These are phyloP conservation scores for Microtus agrestis DNA, from an alignment of 2,797 vertebrate species.

Conservation along the genomic window DNA sequence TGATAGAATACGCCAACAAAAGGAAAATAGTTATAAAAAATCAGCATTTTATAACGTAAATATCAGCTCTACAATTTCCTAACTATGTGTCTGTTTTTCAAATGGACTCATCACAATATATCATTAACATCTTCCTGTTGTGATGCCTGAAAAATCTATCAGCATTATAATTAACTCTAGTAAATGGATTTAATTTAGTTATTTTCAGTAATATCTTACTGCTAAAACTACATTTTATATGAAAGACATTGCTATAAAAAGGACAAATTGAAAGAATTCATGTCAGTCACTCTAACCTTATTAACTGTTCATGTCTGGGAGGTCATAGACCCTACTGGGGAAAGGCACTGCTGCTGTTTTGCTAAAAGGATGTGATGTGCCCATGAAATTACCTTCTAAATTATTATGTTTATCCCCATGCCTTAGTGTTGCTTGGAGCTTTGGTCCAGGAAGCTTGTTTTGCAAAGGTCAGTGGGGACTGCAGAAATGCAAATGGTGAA, in stretches of 20 bases:
- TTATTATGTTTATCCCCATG: not conserved
- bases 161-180: slow-evolving; percentile 28
- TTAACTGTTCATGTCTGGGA: not conserved
- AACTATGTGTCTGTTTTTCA: not conserved
- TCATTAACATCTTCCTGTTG: not conserved
- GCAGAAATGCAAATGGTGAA: not conserved
- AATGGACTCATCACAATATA: not conserved
- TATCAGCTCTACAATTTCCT: not conserved
- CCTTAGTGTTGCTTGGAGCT: not conserved
- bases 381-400: not conserved
- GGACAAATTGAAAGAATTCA: not conserved
- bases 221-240: slow-evolving; percentile 17
- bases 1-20: not conserved
- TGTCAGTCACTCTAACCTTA: not conserved
- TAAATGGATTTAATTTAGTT: slow-evolving; percentile 22
- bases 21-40: not conserved
- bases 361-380: not conserved
- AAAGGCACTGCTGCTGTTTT: not conserved
- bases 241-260: not conserved
- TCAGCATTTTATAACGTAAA: not conserved
- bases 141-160: not conserved
- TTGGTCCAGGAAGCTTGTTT: not conserved
- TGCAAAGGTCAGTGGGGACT: not conserved
- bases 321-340: not conserved
- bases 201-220: not conserved